Evolutionary conservation across 2,888 invertebrate genomes (phyloP).

Genomic region (Mimumesa dahlbomi): DNA sequence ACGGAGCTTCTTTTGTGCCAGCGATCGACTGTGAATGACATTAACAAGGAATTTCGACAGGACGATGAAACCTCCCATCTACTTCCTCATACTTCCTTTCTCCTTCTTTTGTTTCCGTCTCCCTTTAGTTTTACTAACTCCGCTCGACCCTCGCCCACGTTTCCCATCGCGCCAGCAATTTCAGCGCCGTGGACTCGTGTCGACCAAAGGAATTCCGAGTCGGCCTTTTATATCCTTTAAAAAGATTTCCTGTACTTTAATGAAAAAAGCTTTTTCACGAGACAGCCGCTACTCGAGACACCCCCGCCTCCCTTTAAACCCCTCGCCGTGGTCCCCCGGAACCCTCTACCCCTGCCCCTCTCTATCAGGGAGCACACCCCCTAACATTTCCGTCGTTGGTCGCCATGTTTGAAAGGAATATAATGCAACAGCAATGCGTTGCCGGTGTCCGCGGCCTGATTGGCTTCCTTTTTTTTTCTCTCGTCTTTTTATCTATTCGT

Average conservation of each 20-base stretch:
- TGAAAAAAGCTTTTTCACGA: conserved; percentile 60
- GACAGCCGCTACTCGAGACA: conserved; percentile 41
- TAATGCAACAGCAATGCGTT: conserved; percentile 36
- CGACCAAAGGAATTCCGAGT: conserved; percentile 58
- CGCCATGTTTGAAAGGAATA: conserved; percentile 13
- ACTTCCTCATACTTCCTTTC: conserved; percentile 2
- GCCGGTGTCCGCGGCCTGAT: conserved; percentile 1
- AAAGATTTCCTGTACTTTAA: conserved; percentile 63
- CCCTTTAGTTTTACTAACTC: conserved; percentile 39
- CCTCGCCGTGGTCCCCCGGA: background rate
- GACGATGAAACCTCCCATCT: conserved; percentile 37
- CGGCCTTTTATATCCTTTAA: conserved; percentile 59
- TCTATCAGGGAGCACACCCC: no score
- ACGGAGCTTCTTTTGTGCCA: conserved; percentile 51
- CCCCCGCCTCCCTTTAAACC: conserved; percentile 7
- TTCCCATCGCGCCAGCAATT: conserved; percentile 51
- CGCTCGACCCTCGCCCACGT: conserved; percentile 21
- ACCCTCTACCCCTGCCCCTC: no score
- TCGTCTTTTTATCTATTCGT: conserved; percentile 15
- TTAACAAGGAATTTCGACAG: conserved; percentile 61
- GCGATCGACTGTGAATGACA: conserved; percentile 61
- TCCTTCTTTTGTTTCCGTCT: conserved; percentile 29
- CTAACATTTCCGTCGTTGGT: background rate
- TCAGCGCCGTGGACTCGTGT: conserved; percentile 37
- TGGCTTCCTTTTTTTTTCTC: no score